phyloP scores from a whole-genome alignment of 2,113 vertebrate species.

The Mormyrus iriodes region DNA sequence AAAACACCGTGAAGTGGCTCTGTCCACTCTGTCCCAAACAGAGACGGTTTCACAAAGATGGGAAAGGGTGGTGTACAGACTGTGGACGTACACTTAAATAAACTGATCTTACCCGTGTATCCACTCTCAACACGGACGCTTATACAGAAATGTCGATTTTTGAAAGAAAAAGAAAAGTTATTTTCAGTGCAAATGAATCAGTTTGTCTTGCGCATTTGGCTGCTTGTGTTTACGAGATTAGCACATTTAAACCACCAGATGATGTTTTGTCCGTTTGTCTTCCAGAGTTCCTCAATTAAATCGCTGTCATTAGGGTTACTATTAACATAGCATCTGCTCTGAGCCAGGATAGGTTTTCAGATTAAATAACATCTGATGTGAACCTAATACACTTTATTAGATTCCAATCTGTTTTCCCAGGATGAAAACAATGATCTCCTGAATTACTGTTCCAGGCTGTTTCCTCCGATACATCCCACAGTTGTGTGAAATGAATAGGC shows the following conservation, averaged over 20 bases:
- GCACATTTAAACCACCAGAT: not conserved
- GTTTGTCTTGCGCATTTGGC: not conserved
- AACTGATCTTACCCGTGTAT: not conserved
- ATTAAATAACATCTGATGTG: constrained; percentile 10
- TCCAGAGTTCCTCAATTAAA: constrained; percentile 12
- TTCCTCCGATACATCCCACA: not conserved
- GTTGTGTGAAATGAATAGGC: not conserved
- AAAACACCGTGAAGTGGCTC: not conserved
- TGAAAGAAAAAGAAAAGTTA: not conserved
- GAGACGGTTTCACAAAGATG: not conserved
- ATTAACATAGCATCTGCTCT: constrained; percentile 16
- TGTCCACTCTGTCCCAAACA: not conserved
- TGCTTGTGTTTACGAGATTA: not conserved
- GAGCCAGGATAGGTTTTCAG: not conserved
- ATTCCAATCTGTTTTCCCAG: not conserved
- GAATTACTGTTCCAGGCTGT: not conserved
- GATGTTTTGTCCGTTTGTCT: not conserved
- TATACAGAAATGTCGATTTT: not conserved
- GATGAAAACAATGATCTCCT: not conserved
- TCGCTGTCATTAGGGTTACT: not conserved
- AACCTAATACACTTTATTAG: not conserved
- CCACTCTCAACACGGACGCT: not conserved
- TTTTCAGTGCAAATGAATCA: not conserved
- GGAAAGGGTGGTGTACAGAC: not conserved
- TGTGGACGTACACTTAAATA: not conserved